phyloP scores from a whole-genome alignment of 2,888 invertebrate species.

The Limnephilus auricula region DNA sequence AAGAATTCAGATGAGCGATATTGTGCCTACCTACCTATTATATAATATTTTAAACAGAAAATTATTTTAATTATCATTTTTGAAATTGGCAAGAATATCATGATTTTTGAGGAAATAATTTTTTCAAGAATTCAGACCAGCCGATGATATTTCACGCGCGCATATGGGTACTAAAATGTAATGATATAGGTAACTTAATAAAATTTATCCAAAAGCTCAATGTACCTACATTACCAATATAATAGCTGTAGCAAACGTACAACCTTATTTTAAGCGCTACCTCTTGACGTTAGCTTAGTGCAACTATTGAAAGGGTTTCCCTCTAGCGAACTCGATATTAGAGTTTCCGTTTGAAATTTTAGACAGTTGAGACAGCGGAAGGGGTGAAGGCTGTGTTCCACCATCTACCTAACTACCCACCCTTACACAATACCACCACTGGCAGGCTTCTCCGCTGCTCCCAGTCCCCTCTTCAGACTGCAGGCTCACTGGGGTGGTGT shows the following conservation, averaged over 20 bases:
- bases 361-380: constrained; percentile 65
- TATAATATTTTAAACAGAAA: too few relatives aligned
- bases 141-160: too few relatives aligned
- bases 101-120: too few relatives aligned
- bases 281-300: not conserved
- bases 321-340: constrained; percentile 64
- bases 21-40: too few relatives aligned
- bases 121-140: too few relatives aligned
- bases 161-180: too few relatives aligned
- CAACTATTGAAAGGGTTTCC: constrained; percentile 30
- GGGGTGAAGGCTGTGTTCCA: constrained; percentile 46
- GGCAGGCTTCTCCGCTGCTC: not conserved
- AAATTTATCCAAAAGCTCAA: not conserved
- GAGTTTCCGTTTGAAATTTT: constrained; percentile 66
- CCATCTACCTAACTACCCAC: not conserved
- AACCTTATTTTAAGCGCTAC: not conserved
- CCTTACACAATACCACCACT: not conserved
- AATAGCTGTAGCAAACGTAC: not conserved
- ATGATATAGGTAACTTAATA: not conserved
- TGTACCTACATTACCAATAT: not conserved
- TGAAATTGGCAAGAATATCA: too few relatives aligned
- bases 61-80: too few relatives aligned
- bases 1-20: too few relatives aligned
- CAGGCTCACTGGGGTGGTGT: constrained; percentile 10
- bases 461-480: not conserved